phyloP scores from a whole-genome alignment of 1,140 invertebrate genomes.

The Euwallacea fornicatus region DNA sequence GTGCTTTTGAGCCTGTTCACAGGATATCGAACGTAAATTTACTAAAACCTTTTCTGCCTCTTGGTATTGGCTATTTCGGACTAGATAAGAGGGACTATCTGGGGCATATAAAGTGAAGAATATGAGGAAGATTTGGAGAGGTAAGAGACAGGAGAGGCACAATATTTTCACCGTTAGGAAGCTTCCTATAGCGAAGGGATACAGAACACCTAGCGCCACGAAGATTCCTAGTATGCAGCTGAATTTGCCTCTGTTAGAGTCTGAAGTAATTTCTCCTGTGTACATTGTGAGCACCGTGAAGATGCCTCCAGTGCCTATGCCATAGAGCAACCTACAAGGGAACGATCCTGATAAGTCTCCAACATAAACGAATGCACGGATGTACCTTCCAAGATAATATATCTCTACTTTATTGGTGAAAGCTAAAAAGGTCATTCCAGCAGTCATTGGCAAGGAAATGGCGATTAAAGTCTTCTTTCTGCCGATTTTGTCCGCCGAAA shows the following conservation, averaged over 20 bases:
- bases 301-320: constrained; percentile 54
- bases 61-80: constrained; percentile 60
- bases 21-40: constrained; percentile 62
- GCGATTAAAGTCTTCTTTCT: constrained; percentile 56
- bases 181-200: constrained; percentile 62
- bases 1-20: constrained; percentile 49
- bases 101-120: constrained; percentile 59
- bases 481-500: constrained; percentile 53
- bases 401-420: constrained; percentile 51
- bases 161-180: constrained; percentile 59
- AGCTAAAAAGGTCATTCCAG: constrained; percentile 33
- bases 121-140: constrained; percentile 58
- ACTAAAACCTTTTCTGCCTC: constrained; percentile 65
- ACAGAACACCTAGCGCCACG: constrained; percentile 40
- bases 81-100: constrained; percentile 74
- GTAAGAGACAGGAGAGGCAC: constrained; percentile 54
- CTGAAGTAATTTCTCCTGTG: constrained; percentile 57
- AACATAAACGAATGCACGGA: neutral
- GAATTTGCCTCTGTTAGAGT: constrained; percentile 43
- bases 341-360: constrained; percentile 1
- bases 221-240: constrained; percentile 44
- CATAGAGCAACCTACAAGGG: constrained; percentile 55
- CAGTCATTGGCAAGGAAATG: constrained; percentile 47
- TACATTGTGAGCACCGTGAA: constrained; percentile 58
- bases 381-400: constrained; percentile 47